Conservation (phyloP, 2,113 vertebrate genomes). For the Serilophus lunatus region DNA sequence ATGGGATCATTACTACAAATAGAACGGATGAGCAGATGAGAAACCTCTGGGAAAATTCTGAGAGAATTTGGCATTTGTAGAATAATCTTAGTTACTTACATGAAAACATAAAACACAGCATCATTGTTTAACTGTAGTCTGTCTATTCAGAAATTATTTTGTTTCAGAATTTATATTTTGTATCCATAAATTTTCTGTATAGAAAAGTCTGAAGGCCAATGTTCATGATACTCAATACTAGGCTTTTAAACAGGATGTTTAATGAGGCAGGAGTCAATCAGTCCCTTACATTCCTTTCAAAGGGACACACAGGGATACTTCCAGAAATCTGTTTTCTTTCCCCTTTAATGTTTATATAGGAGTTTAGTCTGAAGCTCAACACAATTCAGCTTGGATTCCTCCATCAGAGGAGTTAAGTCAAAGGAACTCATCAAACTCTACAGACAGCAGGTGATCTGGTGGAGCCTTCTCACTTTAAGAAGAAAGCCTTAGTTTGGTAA, state of each 20-base stretch:
- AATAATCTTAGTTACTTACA: not conserved
- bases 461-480: not conserved
- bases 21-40: not conserved
- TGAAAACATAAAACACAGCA: not conserved
- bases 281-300: not conserved
- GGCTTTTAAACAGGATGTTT: not conserved
- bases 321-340: not conserved
- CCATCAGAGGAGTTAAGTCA: fast-evolving
- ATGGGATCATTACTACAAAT: not conserved
- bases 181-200: not conserved
- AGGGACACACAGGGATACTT: not conserved
- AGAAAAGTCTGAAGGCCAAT: not conserved
- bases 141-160: not conserved
- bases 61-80: not conserved
- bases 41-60: not conserved
- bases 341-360: not conserved
- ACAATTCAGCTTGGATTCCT: not conserved
- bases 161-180: not conserved
- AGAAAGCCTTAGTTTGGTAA: not conserved
- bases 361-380: not conserved
- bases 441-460: not conserved
- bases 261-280: not conserved
- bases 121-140: not conserved
- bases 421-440: not conserved
- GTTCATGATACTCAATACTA: not conserved